phyloP scores from a whole-genome alignment of 2,888 invertebrate genomes.

The Seira sanloemensis region DNA sequence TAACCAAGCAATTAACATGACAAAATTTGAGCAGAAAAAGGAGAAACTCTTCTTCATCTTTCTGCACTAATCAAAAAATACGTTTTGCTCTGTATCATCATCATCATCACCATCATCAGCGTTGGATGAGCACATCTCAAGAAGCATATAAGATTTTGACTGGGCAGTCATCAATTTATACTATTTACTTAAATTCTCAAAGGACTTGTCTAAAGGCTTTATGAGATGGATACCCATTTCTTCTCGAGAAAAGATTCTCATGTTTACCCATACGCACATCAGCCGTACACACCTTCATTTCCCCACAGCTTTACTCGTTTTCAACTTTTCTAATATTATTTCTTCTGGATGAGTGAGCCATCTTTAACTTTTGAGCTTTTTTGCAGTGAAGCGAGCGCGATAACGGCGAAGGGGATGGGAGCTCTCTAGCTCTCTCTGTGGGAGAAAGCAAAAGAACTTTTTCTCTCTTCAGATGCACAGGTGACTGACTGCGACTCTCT shows the following conservation, averaged over 20 bases:
- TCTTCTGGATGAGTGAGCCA: slow-evolving; percentile 56
- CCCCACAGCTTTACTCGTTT: neutral
- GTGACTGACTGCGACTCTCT: neutral
- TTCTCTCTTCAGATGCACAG: neutral
- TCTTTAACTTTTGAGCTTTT: slow-evolving; percentile 50
- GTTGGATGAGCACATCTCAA: no score
- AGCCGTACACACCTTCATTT: neutral
- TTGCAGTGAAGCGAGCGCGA: slow-evolving; percentile 53
- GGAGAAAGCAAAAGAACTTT: neutral
- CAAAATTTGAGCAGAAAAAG: slow-evolving; percentile 46
- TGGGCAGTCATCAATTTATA: slow-evolving; percentile 43
- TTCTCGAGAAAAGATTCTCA: neutral
- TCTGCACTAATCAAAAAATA: slow-evolving; percentile 14
- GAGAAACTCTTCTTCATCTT: slow-evolving; percentile 52
- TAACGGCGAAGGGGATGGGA: slow-evolving; percentile 31
- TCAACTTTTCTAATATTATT: slow-evolving; percentile 57
- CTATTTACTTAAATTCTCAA: slow-evolving; percentile 1
- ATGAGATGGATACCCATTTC: neutral
- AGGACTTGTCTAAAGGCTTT: neutral
- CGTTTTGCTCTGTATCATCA: neutral
- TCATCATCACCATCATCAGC: no score
- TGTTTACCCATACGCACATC: neutral
- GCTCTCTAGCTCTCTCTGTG: neutral
- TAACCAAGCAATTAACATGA: slow-evolving; percentile 66
- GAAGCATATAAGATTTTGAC: slow-evolving; percentile 29